phyloP scores from a whole-genome alignment of 2,797 vertebrate genomes.

The Martes flavigula region DNA sequence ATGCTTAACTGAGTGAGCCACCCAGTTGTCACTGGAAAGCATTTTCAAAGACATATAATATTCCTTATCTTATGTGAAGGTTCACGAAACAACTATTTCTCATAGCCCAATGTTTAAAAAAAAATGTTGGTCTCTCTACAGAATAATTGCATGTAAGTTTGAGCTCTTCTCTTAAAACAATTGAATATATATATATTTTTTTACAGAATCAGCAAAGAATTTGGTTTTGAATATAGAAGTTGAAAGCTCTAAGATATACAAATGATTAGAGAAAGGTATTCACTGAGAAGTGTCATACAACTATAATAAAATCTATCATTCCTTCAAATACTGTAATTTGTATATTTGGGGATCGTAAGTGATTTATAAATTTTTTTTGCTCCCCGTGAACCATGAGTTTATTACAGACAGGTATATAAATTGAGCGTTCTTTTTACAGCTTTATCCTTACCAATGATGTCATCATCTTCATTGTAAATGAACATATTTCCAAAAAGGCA shows the following conservation, averaged over 20 bases:
- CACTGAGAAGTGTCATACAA: not conserved
- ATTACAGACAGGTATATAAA: not conserved
- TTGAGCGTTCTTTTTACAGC: not conserved
- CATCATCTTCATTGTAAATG: not conserved
- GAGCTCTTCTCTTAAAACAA: not conserved
- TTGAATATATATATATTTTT: not conserved
- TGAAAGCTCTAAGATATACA: conserved; percentile 11
- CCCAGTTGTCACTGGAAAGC: not conserved
- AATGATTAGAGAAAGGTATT: not conserved
- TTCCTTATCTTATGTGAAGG: not conserved
- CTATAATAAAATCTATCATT: not conserved
- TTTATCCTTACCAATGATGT: not conserved
- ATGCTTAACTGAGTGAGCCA: not conserved
- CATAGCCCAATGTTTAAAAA: not conserved
- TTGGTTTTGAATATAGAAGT: not conserved
- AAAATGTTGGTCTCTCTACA: not conserved
- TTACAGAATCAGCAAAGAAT: not conserved
- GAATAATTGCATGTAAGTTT: not conserved
- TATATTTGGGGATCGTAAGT: not conserved
- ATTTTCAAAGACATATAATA: conserved; percentile 19
- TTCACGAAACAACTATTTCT: not conserved
- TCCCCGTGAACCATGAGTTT: not conserved
- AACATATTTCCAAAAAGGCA: not conserved
- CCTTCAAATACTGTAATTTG: not conserved
- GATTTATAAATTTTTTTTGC: not conserved